Percentiles rank a stretch among this genome's conserved stretches.
phyloP scores from a whole-genome alignment of 2,888 invertebrate species.

The Heteromurus nitidus region DNA sequence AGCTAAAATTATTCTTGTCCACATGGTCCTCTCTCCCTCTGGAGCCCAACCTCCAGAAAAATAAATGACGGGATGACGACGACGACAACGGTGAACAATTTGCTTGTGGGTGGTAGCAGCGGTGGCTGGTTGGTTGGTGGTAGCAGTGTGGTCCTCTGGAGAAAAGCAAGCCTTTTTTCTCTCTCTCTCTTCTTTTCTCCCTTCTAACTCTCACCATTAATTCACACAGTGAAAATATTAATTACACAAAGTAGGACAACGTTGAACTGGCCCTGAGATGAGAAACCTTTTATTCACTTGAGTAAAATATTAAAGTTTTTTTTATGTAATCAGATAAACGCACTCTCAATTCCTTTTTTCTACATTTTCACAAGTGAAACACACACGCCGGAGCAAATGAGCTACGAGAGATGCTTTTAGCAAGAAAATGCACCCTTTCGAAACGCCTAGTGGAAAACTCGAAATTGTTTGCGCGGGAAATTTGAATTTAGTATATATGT shows the following conservation, averaged over 20 bases:
- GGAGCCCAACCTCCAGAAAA: slow-evolving; percentile 41
- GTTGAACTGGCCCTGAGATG: slow-evolving; percentile 30
- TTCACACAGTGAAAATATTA: slow-evolving; percentile 62
- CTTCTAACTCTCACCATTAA: slow-evolving; percentile 46
- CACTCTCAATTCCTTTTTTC: no score
- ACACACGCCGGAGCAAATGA: no score
- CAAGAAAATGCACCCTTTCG: no score
- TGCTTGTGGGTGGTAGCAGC: slow-evolving; percentile 55
- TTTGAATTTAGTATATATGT: no score
- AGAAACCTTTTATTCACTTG: no score
- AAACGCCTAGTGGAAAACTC: no score
- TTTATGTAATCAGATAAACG: no score
- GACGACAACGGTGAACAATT: slow-evolving; percentile 43
- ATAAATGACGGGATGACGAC: slow-evolving; percentile 50
- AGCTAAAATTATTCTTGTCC: slow-evolving; percentile 18
- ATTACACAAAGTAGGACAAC: slow-evolving; percentile 50
- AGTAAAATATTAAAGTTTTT: no score
- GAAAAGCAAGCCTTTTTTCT: neutral
- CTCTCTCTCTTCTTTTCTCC: slow-evolving; percentile 29
- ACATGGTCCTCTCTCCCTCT: neutral
- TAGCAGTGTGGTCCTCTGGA: neutral
- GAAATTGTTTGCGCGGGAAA: no score
- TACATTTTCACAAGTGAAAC: no score
- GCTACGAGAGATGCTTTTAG: no score
- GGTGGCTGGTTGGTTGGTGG: slow-evolving; percentile 4